Conservation (phyloP, 2,797 vertebrate genomes). For the Vespertilio murinus region DNA sequence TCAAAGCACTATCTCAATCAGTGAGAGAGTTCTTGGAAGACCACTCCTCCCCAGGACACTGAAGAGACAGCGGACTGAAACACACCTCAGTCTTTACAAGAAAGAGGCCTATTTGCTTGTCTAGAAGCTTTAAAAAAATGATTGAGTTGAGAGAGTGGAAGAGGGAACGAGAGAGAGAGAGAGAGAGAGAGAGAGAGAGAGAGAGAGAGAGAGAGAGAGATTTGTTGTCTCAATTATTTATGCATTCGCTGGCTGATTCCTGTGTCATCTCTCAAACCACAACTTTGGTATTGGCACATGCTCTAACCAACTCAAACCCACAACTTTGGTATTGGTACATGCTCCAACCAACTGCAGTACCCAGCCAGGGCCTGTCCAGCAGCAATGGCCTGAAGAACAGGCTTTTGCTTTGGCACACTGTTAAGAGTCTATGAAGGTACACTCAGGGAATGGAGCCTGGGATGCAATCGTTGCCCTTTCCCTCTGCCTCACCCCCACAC, state of each 20-base stretch:
- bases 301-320: background rate
- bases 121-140: background rate
- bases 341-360: background rate
- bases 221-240: background rate
- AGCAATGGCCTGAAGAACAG: background rate
- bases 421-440: background rate
- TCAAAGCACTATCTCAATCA: background rate
- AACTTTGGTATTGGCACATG: background rate
- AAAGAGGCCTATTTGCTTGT: background rate
- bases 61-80: background rate
- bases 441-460: too few relatives aligned
- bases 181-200: too few relatives aligned
- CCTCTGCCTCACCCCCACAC: background rate
- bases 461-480: background rate
- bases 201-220: background rate
- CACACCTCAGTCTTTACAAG: background rate
- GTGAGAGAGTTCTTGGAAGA: background rate
- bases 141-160: background rate
- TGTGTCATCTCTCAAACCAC: background rate
- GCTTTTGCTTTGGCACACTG: background rate
- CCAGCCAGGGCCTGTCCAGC: background rate
- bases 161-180: too few relatives aligned
- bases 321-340: background rate
- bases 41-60: too few relatives aligned
- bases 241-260: background rate